Percentiles rank a stretch among this genome's conserved stretches.
phyloP scores from a whole-genome alignment of 2,797 vertebrate species.

The Eulemur mongoz region DNA sequence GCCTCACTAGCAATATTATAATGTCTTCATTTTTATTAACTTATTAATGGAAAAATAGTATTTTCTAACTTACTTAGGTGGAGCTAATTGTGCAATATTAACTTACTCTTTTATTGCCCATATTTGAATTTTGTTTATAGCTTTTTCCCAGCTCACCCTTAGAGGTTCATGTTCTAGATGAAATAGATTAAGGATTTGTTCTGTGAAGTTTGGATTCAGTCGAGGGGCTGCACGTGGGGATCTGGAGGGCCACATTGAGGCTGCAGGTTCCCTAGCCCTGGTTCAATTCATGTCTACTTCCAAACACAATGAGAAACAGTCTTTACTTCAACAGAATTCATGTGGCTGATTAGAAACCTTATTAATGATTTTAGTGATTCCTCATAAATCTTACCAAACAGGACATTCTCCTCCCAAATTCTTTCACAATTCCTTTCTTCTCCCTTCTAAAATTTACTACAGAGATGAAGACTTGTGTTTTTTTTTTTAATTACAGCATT shows the following conservation, averaged over 20 bases:
- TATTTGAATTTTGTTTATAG: background rate
- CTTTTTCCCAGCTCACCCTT: background rate
- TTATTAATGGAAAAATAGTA: background rate
- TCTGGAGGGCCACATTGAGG: too few species aligned
- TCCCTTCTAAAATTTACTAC: background rate
- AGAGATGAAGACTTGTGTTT: background rate
- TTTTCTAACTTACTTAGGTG: background rate
- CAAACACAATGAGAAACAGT: background rate
- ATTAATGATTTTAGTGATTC: background rate
- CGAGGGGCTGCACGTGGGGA: too few species aligned
- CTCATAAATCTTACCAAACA: background rate
- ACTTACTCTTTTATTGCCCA: background rate
- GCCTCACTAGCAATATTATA: background rate
- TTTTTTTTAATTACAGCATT: background rate
- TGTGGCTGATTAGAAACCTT: background rate
- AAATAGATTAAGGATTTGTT: background rate
- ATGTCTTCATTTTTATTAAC: background rate
- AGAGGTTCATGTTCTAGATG: background rate
- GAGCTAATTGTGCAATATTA: background rate
- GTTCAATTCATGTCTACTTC: background rate
- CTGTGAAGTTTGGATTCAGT: too few species aligned
- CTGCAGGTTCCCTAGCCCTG: too few species aligned
- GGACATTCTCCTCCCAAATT: background rate
- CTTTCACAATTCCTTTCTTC: background rate
- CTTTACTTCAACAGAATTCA: background rate